phyloP scores from a whole-genome alignment of 2,113 vertebrate species.

The Stigmatopora argus region DNA sequence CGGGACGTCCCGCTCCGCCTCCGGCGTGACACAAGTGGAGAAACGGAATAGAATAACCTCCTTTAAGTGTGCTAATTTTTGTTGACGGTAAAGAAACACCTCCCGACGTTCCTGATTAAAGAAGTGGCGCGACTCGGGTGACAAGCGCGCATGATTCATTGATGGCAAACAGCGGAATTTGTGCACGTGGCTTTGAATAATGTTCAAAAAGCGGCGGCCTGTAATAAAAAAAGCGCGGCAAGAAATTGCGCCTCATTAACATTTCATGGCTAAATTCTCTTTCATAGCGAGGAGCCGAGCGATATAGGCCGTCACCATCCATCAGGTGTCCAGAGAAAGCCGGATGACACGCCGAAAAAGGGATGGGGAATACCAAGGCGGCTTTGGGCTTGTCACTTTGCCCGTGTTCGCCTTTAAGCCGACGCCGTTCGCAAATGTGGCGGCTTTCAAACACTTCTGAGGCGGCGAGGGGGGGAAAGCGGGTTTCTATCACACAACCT shows the following conservation, averaged over 20 bases:
- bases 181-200: slow-evolving; percentile 89
- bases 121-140: slow-evolving; percentile 84
- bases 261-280: slow-evolving; percentile 88
- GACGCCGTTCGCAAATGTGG: slow-evolving; percentile 53
- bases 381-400: slow-evolving; percentile 82
- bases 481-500: slow-evolving; percentile 54
- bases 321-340: slow-evolving; percentile 80
- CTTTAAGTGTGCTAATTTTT: slow-evolving; percentile 71
- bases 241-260: slow-evolving; percentile 90
- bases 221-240: slow-evolving; percentile 82
- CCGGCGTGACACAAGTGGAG: slow-evolving; percentile 17
- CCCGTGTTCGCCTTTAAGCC: slow-evolving; percentile 59
- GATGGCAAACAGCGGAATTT: slow-evolving; percentile 90
- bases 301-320: slow-evolving; percentile 89
- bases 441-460: slow-evolving; percentile 50
- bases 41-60: slow-evolving; percentile 13
- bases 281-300: slow-evolving; percentile 91
- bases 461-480: slow-evolving; percentile 37
- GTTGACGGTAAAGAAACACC: slow-evolving; percentile 68
- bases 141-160: slow-evolving; percentile 88
- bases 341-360: slow-evolving; percentile 70
- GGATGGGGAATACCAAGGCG: slow-evolving; percentile 72
- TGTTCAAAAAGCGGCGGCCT: slow-evolving; percentile 85
- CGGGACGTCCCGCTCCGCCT: slow-evolving; percentile 27
- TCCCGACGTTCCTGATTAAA: slow-evolving; percentile 78